Percentiles rank a stretch among this genome's conserved stretches.
Conservation (phyloP, 1,140 invertebrate genomes). For the Hetaerina americana region DNA sequence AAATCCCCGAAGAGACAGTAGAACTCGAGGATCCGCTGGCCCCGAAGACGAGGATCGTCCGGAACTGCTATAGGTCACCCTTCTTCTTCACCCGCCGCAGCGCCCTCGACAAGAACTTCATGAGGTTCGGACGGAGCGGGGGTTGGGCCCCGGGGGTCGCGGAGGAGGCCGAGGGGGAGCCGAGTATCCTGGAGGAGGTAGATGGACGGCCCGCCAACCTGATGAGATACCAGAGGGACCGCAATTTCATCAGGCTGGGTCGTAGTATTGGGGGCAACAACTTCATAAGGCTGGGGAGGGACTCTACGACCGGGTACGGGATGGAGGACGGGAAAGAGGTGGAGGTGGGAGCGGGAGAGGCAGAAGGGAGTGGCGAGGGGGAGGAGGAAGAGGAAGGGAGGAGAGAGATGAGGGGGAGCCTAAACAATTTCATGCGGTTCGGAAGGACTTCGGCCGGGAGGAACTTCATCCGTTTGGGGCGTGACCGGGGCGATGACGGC, state of each 20-base stretch:
- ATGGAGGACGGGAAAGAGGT: not conserved
- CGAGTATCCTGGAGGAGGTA: too few relatives aligned
- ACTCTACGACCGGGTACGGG: not conserved
- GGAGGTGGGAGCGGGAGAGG: not conserved
- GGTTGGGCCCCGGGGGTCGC: not conserved
- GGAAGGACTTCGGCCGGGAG: not conserved
- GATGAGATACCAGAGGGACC: not conserved
- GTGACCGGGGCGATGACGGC: not conserved
- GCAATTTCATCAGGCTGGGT: not conserved
- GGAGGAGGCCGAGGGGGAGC: too few relatives aligned
- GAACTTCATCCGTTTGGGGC: not conserved
- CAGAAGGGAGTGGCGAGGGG: too few relatives aligned
- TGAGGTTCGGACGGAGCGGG: constrained; percentile 16
- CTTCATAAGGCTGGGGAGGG: not conserved
- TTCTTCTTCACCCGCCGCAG: not conserved
- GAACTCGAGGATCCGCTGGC: too few relatives aligned
- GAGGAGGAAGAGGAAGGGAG: not conserved
- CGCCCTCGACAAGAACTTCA: constrained; percentile 16
- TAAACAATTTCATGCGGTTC: not conserved
- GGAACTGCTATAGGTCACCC: too few relatives aligned
- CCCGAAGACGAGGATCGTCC: too few relatives aligned
- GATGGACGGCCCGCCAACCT: not conserved
- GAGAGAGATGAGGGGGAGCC: too few relatives aligned
- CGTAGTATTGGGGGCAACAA: not conserved
- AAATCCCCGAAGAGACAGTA: too few relatives aligned